Evolutionary conservation across 2,113 vertebrate species (phyloP).

Genomic region (Ammodramus savannarum): DNA sequence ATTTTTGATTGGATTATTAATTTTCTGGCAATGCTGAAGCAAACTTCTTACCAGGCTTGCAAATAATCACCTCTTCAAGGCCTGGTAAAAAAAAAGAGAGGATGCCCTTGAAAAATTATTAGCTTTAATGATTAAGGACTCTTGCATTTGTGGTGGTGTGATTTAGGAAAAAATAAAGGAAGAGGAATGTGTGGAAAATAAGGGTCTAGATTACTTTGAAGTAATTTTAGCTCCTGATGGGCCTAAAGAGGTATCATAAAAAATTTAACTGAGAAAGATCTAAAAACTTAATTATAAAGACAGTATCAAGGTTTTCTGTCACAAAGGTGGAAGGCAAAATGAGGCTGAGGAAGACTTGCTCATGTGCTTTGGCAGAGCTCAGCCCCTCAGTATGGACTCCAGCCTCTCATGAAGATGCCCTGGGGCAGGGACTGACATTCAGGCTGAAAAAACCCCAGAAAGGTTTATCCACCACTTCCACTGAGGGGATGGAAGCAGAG

Average conservation of each 20-base stretch:
- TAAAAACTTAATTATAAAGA: neutral
- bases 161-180: neutral
- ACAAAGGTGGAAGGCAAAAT: neutral
- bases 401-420: neutral
- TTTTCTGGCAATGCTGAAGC: slow-evolving; percentile 28
- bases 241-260: neutral
- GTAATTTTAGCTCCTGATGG: neutral
- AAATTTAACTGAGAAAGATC: neutral
- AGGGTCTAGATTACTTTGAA: neutral
- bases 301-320: neutral
- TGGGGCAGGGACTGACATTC: neutral
- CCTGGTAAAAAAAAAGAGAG: neutral
- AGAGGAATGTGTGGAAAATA: neutral
- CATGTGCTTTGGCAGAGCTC: neutral
- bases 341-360: neutral
- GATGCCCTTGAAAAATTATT: neutral
- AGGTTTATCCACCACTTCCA: neutral
- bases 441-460: neutral
- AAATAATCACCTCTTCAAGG: neutral
- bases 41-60: neutral
- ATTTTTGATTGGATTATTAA: neutral
- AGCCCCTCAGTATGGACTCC: neutral
- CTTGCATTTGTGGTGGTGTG: neutral
- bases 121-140: neutral
- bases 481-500: neutral